phyloP scores from a whole-genome alignment of 2,888 invertebrate genomes.

The Mimas tiliae region DNA sequence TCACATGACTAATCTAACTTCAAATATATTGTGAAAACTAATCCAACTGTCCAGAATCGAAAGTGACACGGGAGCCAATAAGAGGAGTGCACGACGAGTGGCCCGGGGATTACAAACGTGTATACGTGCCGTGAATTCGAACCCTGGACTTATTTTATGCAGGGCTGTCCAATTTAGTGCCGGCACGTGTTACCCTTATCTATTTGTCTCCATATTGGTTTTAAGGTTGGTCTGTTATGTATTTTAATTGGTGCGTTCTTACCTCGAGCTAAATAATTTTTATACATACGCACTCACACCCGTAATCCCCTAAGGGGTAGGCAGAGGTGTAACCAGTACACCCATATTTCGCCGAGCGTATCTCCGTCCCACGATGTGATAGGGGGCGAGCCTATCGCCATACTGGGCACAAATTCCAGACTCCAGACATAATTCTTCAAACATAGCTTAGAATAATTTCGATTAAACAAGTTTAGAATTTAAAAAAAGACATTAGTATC shows the following conservation, averaged over 20 bases:
- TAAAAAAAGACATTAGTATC: too few relatives aligned
- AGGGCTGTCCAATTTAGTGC: conserved; percentile 27
- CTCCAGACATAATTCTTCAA: too few relatives aligned
- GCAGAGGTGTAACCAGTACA: too few relatives aligned
- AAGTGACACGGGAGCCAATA: conserved; percentile 21
- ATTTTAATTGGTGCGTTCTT: background rate
- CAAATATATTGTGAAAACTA: conserved; percentile 15
- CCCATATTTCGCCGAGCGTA: too few relatives aligned
- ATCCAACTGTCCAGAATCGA: conserved; percentile 9
- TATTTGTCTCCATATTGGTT: conserved; percentile 4
- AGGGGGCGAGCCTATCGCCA: too few relatives aligned
- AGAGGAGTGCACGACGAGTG: conserved; percentile 10
- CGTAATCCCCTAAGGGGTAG: too few relatives aligned
- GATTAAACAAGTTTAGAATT: too few relatives aligned
- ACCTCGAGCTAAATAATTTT: too few relatives aligned
- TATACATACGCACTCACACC: too few relatives aligned
- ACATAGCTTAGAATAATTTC: too few relatives aligned
- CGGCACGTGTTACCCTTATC: conserved; percentile 25
- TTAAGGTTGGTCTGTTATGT: background rate
- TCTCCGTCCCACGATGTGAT: too few relatives aligned
- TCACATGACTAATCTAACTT: background rate
- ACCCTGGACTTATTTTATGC: conserved; percentile 25
- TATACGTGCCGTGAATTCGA: conserved; percentile 22
- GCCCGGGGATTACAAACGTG: conserved; percentile 21
- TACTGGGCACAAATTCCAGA: too few relatives aligned